Conservation (phyloP, 2,113 vertebrate genomes). For the Gymnogyps californianus region DNA sequence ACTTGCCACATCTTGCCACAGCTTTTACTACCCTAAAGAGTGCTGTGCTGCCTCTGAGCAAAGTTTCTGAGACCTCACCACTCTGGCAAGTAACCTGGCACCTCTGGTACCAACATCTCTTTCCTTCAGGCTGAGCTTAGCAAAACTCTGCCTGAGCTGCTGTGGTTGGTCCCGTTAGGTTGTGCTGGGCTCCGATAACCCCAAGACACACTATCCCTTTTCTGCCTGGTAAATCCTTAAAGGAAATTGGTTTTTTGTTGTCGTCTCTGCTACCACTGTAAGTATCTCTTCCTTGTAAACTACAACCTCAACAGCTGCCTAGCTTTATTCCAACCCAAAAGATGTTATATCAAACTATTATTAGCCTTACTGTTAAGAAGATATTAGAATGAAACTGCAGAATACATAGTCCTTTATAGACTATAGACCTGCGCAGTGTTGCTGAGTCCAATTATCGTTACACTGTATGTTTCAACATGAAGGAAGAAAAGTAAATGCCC, state of each 20-base stretch:
- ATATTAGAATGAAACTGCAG: background rate
- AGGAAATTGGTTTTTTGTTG: background rate
- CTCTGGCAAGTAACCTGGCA: background rate
- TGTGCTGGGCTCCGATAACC: background rate
- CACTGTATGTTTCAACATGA: background rate
- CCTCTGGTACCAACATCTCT: background rate
- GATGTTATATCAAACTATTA: background rate
- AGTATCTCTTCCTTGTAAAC: background rate
- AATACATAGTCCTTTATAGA: background rate
- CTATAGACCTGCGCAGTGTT: background rate
- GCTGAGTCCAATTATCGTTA: background rate
- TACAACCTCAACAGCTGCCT: background rate
- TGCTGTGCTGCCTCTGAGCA: background rate
- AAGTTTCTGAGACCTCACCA: background rate
- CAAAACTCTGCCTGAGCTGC: background rate
- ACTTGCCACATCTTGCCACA: background rate
- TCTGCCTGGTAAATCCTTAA: background rate
- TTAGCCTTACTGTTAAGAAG: background rate
- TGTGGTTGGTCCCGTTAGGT: background rate
- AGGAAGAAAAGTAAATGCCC: background rate
- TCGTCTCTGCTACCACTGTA: background rate
- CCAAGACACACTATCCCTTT: background rate
- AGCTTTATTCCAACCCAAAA: background rate
- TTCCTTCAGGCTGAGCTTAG: background rate
- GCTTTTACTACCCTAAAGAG: background rate